Percentiles rank a stretch among this genome's conserved stretches.
These are phyloP conservation scores for Ichneumon xanthorius DNA, from an alignment of 2,888 invertebrate genomes.

Conservation along the genomic window DNA sequence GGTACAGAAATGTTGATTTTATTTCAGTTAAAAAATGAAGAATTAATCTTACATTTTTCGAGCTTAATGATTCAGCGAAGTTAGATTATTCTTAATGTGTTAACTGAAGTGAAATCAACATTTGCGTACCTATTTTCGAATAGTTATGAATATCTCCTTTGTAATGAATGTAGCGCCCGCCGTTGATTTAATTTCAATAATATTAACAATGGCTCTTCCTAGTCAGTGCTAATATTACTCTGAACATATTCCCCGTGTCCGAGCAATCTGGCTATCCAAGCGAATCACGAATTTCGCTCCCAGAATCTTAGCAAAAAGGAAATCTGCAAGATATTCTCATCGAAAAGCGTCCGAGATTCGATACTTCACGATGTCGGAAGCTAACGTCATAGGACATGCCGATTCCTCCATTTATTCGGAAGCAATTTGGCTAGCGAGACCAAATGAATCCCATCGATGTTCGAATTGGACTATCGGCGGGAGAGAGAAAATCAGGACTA, in stretches of 20 bases:
- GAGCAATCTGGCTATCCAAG: neutral
- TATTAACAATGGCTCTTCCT: neutral
- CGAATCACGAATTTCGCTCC: neutral
- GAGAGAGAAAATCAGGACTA: slow-evolving; percentile 15
- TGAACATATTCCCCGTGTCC: neutral
- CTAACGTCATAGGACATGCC: slow-evolving; percentile 20
- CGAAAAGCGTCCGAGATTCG: slow-evolving; percentile 21
- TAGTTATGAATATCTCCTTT: too few relatives aligned
- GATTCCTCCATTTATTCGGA: slow-evolving; percentile 60
- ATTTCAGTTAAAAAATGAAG: too few relatives aligned
- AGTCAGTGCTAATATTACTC: neutral
- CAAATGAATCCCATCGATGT: slow-evolving; percentile 57
- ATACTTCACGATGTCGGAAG: slow-evolving; percentile 2
- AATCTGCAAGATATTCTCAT: slow-evolving; percentile 24
- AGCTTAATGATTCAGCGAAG: too few relatives aligned
- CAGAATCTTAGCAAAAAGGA: neutral
- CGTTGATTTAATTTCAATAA: too few relatives aligned
- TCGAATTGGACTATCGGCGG: slow-evolving; percentile 7
- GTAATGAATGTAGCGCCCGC: too few relatives aligned
- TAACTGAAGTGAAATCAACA: too few relatives aligned
- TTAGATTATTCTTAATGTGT: too few relatives aligned
- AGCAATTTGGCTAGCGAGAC: slow-evolving; percentile 53
- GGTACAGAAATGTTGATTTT: too few relatives aligned
- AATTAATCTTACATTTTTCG: too few relatives aligned
- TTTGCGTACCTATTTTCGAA: too few relatives aligned